These are phyloP conservation scores for Drosophila murphyi DNA, from an alignment of 1,140 invertebrate genomes.

Conservation along the genomic window DNA sequence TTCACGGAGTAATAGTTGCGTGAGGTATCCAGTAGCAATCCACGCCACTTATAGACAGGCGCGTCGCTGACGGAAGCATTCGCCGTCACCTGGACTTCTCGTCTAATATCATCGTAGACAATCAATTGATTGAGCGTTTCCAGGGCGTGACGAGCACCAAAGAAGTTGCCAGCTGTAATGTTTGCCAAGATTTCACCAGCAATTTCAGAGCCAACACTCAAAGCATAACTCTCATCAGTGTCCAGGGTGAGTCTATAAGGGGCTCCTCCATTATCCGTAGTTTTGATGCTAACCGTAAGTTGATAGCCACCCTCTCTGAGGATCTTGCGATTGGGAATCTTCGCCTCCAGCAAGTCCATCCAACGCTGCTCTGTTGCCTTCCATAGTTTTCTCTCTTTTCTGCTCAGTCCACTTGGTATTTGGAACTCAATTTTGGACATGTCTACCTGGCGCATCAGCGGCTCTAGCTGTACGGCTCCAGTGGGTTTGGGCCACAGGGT, in stretches of 20 bases:
- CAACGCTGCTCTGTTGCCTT: slow-evolving; percentile 60
- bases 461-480: slow-evolving; percentile 86
- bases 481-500: slow-evolving; percentile 91
- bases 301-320: slow-evolving; percentile 65
- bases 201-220: slow-evolving; percentile 85
- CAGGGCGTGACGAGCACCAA: slow-evolving; percentile 90
- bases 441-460: slow-evolving; percentile 87
- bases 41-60: slow-evolving; percentile 91
- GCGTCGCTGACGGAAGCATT: slow-evolving; percentile 88
- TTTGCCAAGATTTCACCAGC: slow-evolving; percentile 85
- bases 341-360: slow-evolving; percentile 51
- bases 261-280: slow-evolving; percentile 19
- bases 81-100: slow-evolving; percentile 85
- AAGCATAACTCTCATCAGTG: slow-evolving; percentile 89
- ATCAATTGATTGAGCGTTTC: slow-evolving; percentile 92
- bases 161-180: slow-evolving; percentile 88
- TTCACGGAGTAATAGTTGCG: slow-evolving; percentile 90
- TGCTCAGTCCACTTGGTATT: slow-evolving; percentile 28
- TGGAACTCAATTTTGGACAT: slow-evolving; percentile 69
- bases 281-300: slow-evolving; percentile 73
- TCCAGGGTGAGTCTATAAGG: slow-evolving; percentile 85
- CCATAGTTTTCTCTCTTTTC: slow-evolving; percentile 65
- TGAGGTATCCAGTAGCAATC: slow-evolving; percentile 91
- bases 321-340: slow-evolving; percentile 61
- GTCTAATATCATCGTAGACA: slow-evolving; percentile 87